Evolutionary conservation across 2,888 invertebrate species (phyloP), one percentile per base, ranked within the genome.

Genomic region (Apoda limacodes): DNA sequence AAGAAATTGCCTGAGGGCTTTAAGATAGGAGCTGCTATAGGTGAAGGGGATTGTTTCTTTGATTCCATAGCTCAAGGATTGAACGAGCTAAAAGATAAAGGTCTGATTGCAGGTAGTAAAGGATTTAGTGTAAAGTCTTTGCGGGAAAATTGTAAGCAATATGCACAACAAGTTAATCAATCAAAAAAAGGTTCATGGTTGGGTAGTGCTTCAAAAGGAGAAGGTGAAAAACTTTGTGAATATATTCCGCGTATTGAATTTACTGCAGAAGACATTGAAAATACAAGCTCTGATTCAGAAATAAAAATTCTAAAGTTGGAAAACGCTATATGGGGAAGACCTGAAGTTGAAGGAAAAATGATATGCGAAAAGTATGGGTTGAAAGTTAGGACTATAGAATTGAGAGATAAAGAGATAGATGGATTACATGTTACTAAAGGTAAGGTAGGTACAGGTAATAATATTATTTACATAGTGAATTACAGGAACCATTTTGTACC

Each of bases 41-140:
- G 40, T 37, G n/a, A n/a, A n/a, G n/a, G n/a, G 35, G 40, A 44
- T 44, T 43, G 44, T 37, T 44, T 44, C 33, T 44, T 44, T 44
- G 44, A 44, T 37, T 44, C 44, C 35, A 30, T 41, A 30, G 44
- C 44, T 43, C 42, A 44, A 44, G 42, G 44, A 39, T 41, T 44
- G 39, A 40, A 44, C 29, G 35, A 39, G 30, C 39, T 44, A 43
- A 44, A 44, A 44, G 38, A 40, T 42, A 38, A 42, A 40, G 39
- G 43, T 40, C 38, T 42, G 38, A 42, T 42, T 42, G 29, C 35
- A 42, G 30, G 34, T 39, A 39, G 39, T 39, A 37, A 39, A 39
- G 34, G 40, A 39, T 43, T 43, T 42, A 42, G 32, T 42, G 40
- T 42, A 41, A 42, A 41, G 40, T 42, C 40, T 41, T 41, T 42